Evolutionary conservation across 2,797 vertebrate species (phyloP).

Genomic region (Manis crassicaudata): DNA sequence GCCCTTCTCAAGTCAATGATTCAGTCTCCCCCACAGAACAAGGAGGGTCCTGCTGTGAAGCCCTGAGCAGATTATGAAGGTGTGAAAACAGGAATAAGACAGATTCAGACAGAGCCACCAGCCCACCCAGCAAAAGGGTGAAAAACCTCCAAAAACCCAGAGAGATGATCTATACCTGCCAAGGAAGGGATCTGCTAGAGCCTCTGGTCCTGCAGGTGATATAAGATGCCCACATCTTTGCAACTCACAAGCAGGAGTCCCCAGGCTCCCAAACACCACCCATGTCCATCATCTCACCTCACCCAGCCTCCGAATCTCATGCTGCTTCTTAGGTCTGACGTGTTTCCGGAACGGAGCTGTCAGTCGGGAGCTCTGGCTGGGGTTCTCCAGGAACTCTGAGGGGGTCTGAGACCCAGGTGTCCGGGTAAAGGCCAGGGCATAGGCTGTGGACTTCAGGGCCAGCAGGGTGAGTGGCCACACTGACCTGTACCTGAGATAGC

Average conservation of each 20-base stretch:
- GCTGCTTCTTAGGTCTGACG: conserved; percentile 96
- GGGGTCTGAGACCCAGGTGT: conserved; percentile 71
- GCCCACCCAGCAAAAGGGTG: background rate
- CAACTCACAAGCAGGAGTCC: background rate
- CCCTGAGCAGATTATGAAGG: background rate
- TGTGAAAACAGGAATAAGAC: background rate
- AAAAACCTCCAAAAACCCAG: background rate
- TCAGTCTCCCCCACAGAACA: background rate
- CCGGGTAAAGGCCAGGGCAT: conserved; percentile 89
- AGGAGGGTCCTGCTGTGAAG: background rate
- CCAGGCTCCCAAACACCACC: background rate
- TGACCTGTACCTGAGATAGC: conserved; percentile 86
- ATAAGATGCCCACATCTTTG: background rate
- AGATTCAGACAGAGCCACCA: background rate
- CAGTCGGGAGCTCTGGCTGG: conserved; percentile 91
- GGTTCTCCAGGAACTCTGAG: conserved; percentile 90
- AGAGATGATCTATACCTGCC: background rate
- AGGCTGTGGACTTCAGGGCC: conserved; percentile 90
- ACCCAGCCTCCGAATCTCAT: conserved; percentile 93
- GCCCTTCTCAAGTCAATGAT: background rate
- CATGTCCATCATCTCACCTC: conserved; percentile 72
- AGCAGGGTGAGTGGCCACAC: conserved; percentile 95
- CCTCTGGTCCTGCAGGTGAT: background rate
- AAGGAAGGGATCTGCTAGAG: background rate
- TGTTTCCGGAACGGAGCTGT: conserved; percentile 93